Base-by-base conservation (phyloP, 2,888 invertebrate genomes). In the Dendrolimus houi region DNA sequence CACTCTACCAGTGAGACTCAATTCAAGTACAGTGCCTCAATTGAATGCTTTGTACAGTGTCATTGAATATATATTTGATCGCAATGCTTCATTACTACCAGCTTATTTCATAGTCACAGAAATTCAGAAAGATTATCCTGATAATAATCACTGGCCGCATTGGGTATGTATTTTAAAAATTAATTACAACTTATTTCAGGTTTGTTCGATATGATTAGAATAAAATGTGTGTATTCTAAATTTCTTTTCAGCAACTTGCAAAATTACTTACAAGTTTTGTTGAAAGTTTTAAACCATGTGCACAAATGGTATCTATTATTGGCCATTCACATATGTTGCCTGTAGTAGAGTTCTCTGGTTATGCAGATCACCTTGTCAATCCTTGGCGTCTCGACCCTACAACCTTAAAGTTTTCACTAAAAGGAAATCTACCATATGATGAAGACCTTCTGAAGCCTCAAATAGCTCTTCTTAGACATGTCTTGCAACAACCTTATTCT, bases 51-150 rank as follows among this genome's bases (percentile, higher is more conserved):
- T 98, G 42, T 93, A 96, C 67, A 94, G 94, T 75, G 95, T 98
- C 0, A 94, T 98, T 62, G 94, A 95, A 64, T 95, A 96, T 71
- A 97, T 99, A 72, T 96, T 98, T 88, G 97, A 99, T 80, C 92
- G 98, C 52, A 96, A 97, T 82, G 95, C 96, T 29, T 98, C 98
- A 72, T 90, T 99, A 52, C 85, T 99, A 59, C 99, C 99, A 0
- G 97, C 97, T 8, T 99, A 99, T 83, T 96, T 99, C 70, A 95
- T 99, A 64, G 96, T 98, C 0, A 98, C 98, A 77, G 98, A 99
- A 91, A 95, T 99, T 65, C 96, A 97, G 72, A 98, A 98, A 78
- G 94, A 95, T 54, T 95, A 95, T 81, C 94, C 95, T 1, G 95
- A 96, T 65, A 94, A 94, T 67, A 93, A 93, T 72, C 93, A 93